Conservation (phyloP, 2,113 vertebrate genomes). For the Poecile atricapillus region DNA sequence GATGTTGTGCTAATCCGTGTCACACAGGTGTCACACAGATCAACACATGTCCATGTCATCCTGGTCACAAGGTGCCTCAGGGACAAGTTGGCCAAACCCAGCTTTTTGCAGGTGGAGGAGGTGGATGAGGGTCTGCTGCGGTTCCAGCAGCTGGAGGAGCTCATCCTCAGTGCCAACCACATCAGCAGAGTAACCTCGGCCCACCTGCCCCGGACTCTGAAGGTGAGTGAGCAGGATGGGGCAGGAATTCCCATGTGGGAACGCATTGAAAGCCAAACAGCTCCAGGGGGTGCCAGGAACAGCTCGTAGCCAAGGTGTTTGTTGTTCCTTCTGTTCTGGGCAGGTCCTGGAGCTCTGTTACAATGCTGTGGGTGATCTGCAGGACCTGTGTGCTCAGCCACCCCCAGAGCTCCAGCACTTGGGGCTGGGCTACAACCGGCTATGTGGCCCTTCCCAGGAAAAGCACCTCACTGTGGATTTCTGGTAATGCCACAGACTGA, state of each 20-base stretch:
- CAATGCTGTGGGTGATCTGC: conserved; percentile 73
- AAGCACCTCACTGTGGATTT: conserved; percentile 59
- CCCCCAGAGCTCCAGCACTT: conserved; percentile 77
- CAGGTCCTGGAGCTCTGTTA: conserved; percentile 86
- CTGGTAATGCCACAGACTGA: conserved; percentile 73
- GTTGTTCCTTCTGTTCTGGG: neutral
- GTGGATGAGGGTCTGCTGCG: conserved; percentile 77
- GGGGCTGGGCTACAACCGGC: conserved; percentile 78
- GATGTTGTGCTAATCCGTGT: accelerated
- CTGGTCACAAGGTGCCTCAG: accelerated
- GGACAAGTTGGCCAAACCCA: neutral
- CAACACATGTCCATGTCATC: accelerated
- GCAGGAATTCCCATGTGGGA: neutral
- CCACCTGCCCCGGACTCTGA: conserved; percentile 78
- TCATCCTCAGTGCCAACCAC: conserved; percentile 80
- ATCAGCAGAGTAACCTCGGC: conserved; percentile 70
- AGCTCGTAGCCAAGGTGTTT: neutral
- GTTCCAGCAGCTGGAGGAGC: conserved; percentile 80
- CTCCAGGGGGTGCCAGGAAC: accelerated
- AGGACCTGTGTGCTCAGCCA: conserved; percentile 56
- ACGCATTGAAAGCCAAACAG: neutral
- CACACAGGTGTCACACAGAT: accelerated
- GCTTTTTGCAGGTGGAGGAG: conserved; percentile 71
- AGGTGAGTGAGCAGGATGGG: conserved; percentile 44
- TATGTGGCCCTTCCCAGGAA: conserved; percentile 63